Base-by-base conservation (phyloP, 2,113 vertebrate species). In the Ibidorhyncha struthersii region DNA sequence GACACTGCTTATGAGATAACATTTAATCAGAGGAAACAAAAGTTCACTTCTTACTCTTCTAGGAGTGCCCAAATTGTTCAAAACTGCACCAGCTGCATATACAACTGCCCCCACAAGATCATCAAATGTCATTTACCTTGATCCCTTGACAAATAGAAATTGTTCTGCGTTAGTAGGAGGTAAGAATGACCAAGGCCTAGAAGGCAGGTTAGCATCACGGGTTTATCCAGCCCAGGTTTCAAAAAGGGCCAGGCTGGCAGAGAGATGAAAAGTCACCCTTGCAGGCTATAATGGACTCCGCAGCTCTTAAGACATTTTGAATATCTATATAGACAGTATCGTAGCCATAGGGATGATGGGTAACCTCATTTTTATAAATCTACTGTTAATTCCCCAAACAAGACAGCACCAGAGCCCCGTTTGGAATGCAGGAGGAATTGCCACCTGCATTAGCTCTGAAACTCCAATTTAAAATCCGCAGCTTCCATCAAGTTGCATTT, bases 261-360 rank as follows among this genome's bases (percentile, higher is more conserved):
- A 67, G 49, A 72, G 11, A 40, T 22, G 25, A 41, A 40, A 69
- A 61, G 41, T 61, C n/a, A n/a, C 41, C 40, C 41, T 62, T 36
- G 10, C 34, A 69, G 38, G 21, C 50, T 47, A 30, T 22, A 32
- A 5, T 0, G 0, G 34, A 25, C 49, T 73, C 43, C 38, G 12
- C 14, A 21, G 49, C 69, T 63, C 65, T 38, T 27, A 27, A 40
- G 38, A 25, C 12, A 26, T 40, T 89, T 86, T 53, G 61, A 50
- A 0, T 15, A 19, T 9, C 41, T 38, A 18, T 16, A 52, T 1
- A 26, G 69, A 26, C 29, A 52, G 36, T 20, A 63, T 13, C 1
- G 2, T 9, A 55, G 66, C 32, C 61, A 29, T 4, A 36, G 8
- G 30, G 45, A 67, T 45, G 53, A 82, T 10, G 14, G 25, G 52